A percentile compares a stretch with the other conserved stretches of the same genome.
Evolutionary conservation across 53 echinoderm and acorn worm species (phyloP).

Genomic region (Echinarachnius parma): DNA sequence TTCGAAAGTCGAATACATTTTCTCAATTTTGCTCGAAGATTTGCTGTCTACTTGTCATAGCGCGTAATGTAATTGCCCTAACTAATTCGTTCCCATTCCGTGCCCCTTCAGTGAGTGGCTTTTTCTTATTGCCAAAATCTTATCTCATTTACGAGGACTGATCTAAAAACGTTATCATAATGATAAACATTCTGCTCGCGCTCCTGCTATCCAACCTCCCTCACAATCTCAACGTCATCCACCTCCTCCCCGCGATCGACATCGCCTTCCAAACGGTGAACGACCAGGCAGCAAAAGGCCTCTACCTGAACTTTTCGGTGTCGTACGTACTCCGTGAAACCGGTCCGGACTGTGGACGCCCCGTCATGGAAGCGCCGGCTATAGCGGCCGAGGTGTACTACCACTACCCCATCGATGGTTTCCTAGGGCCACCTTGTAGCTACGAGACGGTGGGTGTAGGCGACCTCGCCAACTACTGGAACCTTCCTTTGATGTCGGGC

Average conservation of each 20-base stretch:
- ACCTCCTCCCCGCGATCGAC: constrained; percentile 46
- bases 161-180: too few species aligned
- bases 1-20: too few species aligned
- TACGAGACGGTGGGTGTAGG: constrained; percentile 35
- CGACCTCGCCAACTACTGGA: constrained; percentile 63
- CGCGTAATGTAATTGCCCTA: too few species aligned
- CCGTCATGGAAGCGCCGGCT: constrained; percentile 32
- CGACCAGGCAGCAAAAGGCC: constrained; percentile 2
- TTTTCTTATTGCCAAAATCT: too few species aligned
- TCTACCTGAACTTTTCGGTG: constrained; percentile 26
- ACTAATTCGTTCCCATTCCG: too few species aligned
- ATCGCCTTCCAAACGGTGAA: constrained; percentile 46
- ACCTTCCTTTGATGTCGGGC: constrained; percentile 54
- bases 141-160: too few species aligned
- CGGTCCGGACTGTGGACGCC: constrained; percentile 29
- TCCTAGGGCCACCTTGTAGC: constrained; percentile 50
- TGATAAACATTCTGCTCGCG: constrained; percentile 11
- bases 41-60: too few species aligned
- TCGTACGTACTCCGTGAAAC: constrained; percentile 23
- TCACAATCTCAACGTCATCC: constrained; percentile 10
- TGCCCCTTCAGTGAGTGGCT: too few species aligned
- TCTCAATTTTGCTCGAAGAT: too few species aligned
- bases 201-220: constrained; percentile 8
- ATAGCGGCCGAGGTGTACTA: constrained; percentile 23
- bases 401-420: constrained; percentile 21